phyloP scores from a whole-genome alignment of 2,113 vertebrate genomes.

The Microcebus griseorufus region DNA sequence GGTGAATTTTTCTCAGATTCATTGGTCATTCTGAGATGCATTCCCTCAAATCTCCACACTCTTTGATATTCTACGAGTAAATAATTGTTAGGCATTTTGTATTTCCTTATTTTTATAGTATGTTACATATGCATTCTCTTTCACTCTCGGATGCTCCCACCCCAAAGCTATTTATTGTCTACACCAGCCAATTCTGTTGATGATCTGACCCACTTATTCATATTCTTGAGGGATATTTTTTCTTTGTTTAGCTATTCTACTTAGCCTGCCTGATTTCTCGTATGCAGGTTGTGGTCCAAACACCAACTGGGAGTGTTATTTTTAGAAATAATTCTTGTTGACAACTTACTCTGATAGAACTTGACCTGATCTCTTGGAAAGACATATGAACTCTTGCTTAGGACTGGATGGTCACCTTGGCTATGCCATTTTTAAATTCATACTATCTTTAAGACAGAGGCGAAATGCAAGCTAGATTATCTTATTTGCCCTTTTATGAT shows the following conservation, averaged over 20 bases:
- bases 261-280: background rate
- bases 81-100: background rate
- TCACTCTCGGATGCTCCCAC: background rate
- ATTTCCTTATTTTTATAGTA: background rate
- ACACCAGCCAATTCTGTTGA: background rate
- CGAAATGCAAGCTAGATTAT: background rate
- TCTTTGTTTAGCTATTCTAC: background rate
- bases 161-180: background rate
- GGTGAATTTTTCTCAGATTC: background rate
- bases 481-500: conserved; percentile 16
- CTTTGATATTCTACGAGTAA: background rate
- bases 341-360: background rate
- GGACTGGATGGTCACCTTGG: background rate
- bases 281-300: background rate
- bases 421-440: conserved; percentile 22
- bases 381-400: background rate
- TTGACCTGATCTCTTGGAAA: background rate
- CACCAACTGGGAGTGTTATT: background rate
- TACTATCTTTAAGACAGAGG: background rate
- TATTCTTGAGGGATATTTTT: background rate
- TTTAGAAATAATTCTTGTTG: background rate
- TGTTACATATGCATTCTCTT: background rate
- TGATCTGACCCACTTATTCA: background rate
- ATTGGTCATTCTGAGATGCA: background rate
- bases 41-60: background rate